Conservation (phyloP, 53 echinoderm and acorn worm genomes). For the Astropecten irregularis region DNA sequence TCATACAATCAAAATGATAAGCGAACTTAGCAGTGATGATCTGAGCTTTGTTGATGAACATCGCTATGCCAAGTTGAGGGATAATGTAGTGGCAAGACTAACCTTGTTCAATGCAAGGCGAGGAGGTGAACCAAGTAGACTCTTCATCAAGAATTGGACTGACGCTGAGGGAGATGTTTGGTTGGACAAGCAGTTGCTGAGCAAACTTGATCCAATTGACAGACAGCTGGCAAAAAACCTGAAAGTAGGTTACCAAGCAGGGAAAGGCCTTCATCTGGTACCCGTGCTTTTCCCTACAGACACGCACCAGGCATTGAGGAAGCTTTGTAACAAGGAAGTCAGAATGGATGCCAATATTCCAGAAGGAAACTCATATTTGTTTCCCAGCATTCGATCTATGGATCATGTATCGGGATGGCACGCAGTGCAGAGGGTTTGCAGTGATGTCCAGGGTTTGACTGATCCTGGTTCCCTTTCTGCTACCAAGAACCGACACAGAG, state of each 20-base stretch:
- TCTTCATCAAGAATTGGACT: conserved; percentile 37
- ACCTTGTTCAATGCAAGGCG: conserved; percentile 73
- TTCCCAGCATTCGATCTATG: conserved; percentile 46
- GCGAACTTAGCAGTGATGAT: conserved; percentile 32
- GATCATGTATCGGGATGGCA: conserved; percentile 72
- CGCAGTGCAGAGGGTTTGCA: conserved; percentile 41
- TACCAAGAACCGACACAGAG: conserved; percentile 56
- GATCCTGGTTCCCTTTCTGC: conserved; percentile 46
- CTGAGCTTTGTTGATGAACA: conserved; percentile 34
- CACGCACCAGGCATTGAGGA: conserved; percentile 41
- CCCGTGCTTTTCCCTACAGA: conserved; percentile 64
- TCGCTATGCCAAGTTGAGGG: conserved; percentile 41
- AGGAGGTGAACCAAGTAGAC: conserved; percentile 51
- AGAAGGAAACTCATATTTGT: conserved; percentile 44
- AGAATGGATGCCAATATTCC: conserved; percentile 18
- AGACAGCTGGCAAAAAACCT: conserved; percentile 18
- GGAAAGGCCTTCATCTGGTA: conserved; percentile 69
- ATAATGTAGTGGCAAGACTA: conserved; percentile 48
- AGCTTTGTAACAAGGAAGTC: conserved; percentile 12
- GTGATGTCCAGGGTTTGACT: conserved; percentile 9
- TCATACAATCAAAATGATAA: conserved; percentile 29
- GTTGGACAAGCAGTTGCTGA: conserved; percentile 22
- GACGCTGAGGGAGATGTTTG: conserved; percentile 33
- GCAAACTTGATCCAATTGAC: conserved; percentile 22
- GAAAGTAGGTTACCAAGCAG: conserved; percentile 75